Percentiles rank a stretch among this genome's conserved stretches.
Conservation (phyloP, 2,888 invertebrate species). For the Tricholauxania praeusta region DNA sequence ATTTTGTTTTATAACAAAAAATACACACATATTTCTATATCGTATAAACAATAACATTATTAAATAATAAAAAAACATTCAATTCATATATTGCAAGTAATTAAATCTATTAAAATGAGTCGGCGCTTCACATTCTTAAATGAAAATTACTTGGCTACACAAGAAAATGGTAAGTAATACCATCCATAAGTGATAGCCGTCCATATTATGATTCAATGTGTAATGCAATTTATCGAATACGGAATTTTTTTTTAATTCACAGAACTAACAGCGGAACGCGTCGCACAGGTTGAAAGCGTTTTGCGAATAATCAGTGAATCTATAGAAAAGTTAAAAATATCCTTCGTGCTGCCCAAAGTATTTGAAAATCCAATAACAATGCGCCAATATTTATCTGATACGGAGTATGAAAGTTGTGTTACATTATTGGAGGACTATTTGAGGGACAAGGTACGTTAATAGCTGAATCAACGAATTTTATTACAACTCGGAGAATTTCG, state of each 20-base stretch:
- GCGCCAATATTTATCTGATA: slow-evolving; percentile 41
- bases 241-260: slow-evolving; percentile 2
- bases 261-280: slow-evolving; percentile 51
- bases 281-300: slow-evolving; percentile 50
- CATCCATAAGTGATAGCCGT: too few relatives aligned
- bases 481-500: too few relatives aligned
- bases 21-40: slow-evolving; percentile 3
- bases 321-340: slow-evolving; percentile 52
- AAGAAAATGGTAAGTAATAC: too few relatives aligned
- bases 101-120: too few relatives aligned
- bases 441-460: slow-evolving; percentile 41
- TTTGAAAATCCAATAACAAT: slow-evolving; percentile 46
- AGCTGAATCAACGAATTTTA: background rate
- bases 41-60: too few relatives aligned
- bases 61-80: too few relatives aligned
- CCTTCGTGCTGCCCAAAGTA: slow-evolving; percentile 49
- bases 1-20: slow-evolving; percentile 23
- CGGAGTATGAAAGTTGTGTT: slow-evolving; percentile 44
- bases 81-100: too few relatives aligned
- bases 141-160: too few relatives aligned
- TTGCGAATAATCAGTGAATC: slow-evolving; percentile 49
- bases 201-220: too few relatives aligned
- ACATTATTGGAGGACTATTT: slow-evolving; percentile 45
- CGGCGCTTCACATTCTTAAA: too few relatives aligned
- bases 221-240: too few relatives aligned